A percentile compares a stretch with the other conserved stretches of the same genome.
Evolutionary conservation across 2,113 vertebrate genomes (phyloP).

Genomic region (Indicator maculatus): DNA sequence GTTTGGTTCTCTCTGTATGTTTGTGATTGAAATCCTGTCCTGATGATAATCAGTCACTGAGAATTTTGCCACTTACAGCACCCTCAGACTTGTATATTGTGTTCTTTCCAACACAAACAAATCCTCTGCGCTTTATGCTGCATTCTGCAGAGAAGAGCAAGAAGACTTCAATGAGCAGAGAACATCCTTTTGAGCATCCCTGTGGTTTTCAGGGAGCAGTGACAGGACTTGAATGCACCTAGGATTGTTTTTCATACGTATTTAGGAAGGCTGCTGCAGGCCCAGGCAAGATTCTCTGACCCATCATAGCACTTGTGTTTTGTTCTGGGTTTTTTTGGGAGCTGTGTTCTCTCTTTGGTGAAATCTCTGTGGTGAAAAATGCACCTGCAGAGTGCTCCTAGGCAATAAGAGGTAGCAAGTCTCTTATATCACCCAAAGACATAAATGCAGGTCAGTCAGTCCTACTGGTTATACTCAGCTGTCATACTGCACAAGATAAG

Average conservation of each 20-base stretch:
- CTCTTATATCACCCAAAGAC: background rate
- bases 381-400: accelerated
- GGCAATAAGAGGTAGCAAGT: background rate
- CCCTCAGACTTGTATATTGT: background rate
- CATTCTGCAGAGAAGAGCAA: background rate
- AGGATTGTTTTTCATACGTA: background rate
- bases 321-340: background rate
- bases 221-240: background rate
- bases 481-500: background rate
- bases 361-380: background rate
- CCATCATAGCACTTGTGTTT: background rate
- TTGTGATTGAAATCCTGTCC: background rate
- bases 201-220: background rate
- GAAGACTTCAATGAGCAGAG: background rate
- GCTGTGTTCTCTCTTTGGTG: background rate
- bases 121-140: background rate
- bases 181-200: background rate
- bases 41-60: background rate
- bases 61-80: conserved; percentile 2
- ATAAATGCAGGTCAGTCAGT: background rate
- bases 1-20: background rate
- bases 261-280: background rate
- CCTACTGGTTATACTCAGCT: background rate
- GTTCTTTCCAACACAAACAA: background rate
- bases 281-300: background rate